Evolutionary conservation across 2,888 invertebrate species (phyloP).

Genomic region (Holacanthella duospinosa): DNA sequence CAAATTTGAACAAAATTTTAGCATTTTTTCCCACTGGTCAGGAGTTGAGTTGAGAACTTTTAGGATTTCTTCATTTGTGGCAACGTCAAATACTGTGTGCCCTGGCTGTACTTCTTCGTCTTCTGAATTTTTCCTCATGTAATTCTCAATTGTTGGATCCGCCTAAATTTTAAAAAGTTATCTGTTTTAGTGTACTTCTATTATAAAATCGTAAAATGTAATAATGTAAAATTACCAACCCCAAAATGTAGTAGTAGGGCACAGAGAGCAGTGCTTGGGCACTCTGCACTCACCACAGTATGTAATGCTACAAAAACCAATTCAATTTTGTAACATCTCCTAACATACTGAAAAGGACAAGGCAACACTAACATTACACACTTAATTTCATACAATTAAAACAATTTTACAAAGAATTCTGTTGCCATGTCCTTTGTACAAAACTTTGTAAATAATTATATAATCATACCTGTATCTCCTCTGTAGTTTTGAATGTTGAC

Average conservation of each 20-base stretch:
- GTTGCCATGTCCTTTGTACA: too few relatives aligned
- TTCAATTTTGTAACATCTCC: too few relatives aligned
- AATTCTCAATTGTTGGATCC: constrained; percentile 29
- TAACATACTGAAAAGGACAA: too few relatives aligned
- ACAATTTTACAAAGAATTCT: too few relatives aligned
- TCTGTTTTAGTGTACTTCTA: not conserved
- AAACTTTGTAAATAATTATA: too few relatives aligned
- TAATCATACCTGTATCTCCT: too few relatives aligned
- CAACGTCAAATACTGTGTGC: constrained; percentile 29
- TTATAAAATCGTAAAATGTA: not conserved
- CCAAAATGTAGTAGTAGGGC: constrained; percentile 28
- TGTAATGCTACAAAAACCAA: too few relatives aligned
- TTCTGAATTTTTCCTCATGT: constrained; percentile 20
- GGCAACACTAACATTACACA: too few relatives aligned
- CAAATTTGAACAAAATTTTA: constrained; percentile 9
- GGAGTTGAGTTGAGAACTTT: constrained; percentile 11
- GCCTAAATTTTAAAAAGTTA: constrained; percentile 16
- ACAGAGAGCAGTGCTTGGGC: constrained; percentile 19
- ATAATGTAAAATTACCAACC: constrained; percentile 6
- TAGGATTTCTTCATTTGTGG: constrained; percentile 25
- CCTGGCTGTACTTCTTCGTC: constrained; percentile 19
- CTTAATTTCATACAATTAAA: too few relatives aligned
- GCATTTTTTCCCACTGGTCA: constrained; percentile 8
- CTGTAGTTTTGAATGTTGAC: constrained; percentile 33
- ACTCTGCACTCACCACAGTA: constrained; percentile 24